Conservation (phyloP, 2,888 invertebrate genomes). For the Cotesia congregata region DNA sequence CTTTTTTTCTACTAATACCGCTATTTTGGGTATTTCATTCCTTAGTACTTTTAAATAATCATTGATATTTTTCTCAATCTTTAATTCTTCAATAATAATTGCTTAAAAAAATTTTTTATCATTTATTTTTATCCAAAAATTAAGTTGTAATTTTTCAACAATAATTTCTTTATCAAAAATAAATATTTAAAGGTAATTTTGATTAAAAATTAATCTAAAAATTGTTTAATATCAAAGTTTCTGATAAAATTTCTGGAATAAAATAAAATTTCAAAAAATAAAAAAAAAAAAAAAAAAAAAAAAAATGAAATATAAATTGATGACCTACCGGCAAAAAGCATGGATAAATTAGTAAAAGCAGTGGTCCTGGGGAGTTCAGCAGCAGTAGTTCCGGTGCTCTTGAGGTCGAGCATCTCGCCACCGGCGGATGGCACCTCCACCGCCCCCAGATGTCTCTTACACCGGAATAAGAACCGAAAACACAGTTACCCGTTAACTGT, state of each 20-base stretch:
- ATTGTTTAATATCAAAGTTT: no score
- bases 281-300: neutral
- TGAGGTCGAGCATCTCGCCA: conserved; percentile 87
- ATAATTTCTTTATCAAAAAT: no score
- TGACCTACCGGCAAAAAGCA: conserved; percentile 91
- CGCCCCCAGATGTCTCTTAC: conserved; percentile 25
- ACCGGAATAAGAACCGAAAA: conserved; percentile 6
- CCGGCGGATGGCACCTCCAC: conserved; percentile 40
- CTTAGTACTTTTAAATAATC: no score
- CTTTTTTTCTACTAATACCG: neutral
- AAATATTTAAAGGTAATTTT: no score
- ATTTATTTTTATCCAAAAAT: no score
- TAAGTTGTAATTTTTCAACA: no score
- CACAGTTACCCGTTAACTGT: neutral
- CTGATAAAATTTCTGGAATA: neutral
- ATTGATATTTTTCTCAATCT: no score
- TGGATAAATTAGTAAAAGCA: conserved; percentile 94
- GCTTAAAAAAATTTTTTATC: no score
- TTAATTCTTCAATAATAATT: no score
- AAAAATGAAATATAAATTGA: conserved; percentile 5
- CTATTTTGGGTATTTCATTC: neutral
- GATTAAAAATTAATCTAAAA: no score
- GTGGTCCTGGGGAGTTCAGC: conserved; percentile 92
- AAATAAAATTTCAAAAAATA: neutral
- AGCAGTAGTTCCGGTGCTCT: conserved; percentile 90